Evolutionary conservation across 1,140 invertebrate genomes (phyloP).

Genomic region (Danaus melanippus): DNA sequence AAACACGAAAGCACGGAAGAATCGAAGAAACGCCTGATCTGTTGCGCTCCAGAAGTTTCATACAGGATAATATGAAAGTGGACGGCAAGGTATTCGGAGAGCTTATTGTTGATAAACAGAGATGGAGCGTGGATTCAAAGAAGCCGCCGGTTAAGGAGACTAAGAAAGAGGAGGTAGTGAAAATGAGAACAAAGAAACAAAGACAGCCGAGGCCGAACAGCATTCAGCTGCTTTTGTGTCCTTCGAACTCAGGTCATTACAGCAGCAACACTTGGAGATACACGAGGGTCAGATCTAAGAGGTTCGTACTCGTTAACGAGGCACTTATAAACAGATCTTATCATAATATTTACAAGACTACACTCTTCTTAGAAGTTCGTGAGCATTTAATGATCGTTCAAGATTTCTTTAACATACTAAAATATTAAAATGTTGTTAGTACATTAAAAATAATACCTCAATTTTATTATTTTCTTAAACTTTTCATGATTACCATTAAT

Average conservation of each 20-base stretch:
- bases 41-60: slow-evolving; percentile 43
- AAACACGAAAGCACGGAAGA: slow-evolving; percentile 35
- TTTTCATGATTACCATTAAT: too few species aligned
- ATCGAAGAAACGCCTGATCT: slow-evolving; percentile 55
- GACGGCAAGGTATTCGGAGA: slow-evolving; percentile 28
- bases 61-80: slow-evolving; percentile 53
- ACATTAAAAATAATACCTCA: too few species aligned
- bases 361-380: too few species aligned
- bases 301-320: slow-evolving; percentile 28
- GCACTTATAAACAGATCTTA: too few species aligned
- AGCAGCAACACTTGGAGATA: slow-evolving; percentile 65
- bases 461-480: too few species aligned
- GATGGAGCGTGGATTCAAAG: slow-evolving; percentile 45
- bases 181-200: slow-evolving; percentile 52
- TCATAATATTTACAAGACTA: too few species aligned
- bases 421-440: too few species aligned
- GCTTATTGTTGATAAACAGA: slow-evolving; percentile 15
- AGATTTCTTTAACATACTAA: too few species aligned
- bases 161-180: slow-evolving; percentile 50
- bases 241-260: slow-evolving; percentile 57
- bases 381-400: too few species aligned
- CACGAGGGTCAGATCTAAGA: slow-evolving; percentile 59
- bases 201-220: slow-evolving; percentile 60
- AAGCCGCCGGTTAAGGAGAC: slow-evolving; percentile 52
- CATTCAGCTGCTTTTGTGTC: slow-evolving; percentile 55